These are phyloP conservation scores for Eufriesea mexicana DNA, from an alignment of 1,140 invertebrate genomes.

Conservation along the genomic window DNA sequence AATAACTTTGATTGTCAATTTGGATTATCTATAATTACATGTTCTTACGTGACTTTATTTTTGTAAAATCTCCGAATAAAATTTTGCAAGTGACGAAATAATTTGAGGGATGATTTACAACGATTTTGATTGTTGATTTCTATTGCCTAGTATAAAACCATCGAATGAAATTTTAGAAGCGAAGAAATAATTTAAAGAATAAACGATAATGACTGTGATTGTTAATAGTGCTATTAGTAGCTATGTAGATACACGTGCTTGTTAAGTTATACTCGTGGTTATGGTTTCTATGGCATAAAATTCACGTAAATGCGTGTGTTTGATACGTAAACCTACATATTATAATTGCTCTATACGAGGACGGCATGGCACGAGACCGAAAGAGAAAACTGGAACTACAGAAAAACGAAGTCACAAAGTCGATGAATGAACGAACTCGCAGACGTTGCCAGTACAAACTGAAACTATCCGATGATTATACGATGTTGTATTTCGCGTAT, in stretches of 20 bases:
- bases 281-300: background rate
- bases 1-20: no score
- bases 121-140: no score
- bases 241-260: background rate
- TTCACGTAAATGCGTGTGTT: background rate
- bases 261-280: background rate
- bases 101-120: no score
- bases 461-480: constrained; percentile 23
- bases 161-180: background rate
- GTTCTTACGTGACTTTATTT: no score
- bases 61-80: no score
- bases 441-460: constrained; percentile 50
- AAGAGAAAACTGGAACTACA: background rate
- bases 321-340: constrained; percentile 45
- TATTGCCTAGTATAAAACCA: no score
- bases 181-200: background rate
- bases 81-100: no score
- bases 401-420: constrained; percentile 24
- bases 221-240: background rate
- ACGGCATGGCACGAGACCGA: constrained; percentile 29
- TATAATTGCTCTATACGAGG: constrained; percentile 10
- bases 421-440: constrained; percentile 17
- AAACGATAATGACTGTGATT: no score
- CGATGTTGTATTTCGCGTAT: background rate
- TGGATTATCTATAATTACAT: no score